Percentiles rank a stretch among this genome's conserved stretches.
phyloP scores from a whole-genome alignment of 2,113 vertebrate genomes.

The Micronisus gabar region DNA sequence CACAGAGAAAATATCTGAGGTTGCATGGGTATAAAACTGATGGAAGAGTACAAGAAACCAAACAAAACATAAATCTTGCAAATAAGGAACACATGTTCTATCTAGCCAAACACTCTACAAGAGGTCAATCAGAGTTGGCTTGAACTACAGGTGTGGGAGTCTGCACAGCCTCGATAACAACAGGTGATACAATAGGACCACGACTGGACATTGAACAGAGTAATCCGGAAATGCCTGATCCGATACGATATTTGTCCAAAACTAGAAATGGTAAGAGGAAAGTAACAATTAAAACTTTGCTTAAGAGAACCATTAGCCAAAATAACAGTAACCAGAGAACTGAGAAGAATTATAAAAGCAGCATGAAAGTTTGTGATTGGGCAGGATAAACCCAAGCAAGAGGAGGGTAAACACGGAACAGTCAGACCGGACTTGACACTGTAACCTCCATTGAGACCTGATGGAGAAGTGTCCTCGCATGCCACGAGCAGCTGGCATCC shows the following conservation, averaged over 20 bases:
- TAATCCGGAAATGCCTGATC: not conserved
- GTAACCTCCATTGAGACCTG: not conserved
- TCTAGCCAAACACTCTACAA: not conserved
- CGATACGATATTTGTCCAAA: not conserved
- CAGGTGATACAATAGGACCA: not conserved
- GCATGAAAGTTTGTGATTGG: not conserved
- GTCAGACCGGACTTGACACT: not conserved
- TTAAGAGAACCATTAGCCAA: not conserved
- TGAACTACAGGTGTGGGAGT: not conserved
- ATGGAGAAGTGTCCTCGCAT: too few relatives aligned
- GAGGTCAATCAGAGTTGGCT: not conserved
- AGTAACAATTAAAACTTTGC: not conserved
- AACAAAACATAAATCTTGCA: not conserved
- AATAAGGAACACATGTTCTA: not conserved
- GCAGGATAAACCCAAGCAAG: not conserved
- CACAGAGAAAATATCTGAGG: not conserved
- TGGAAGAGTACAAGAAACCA: not conserved
- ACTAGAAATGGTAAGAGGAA: not conserved
- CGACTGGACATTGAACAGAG: not conserved
- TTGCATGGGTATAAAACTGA: not conserved
- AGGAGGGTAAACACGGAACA: not conserved
- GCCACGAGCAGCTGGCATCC: not conserved
- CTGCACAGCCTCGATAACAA: not conserved
- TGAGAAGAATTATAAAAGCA: not conserved
- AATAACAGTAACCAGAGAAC: not conserved